Base-by-base conservation (phyloP, 2,888 invertebrate species). In the Eupeodes latifasciatus region DNA sequence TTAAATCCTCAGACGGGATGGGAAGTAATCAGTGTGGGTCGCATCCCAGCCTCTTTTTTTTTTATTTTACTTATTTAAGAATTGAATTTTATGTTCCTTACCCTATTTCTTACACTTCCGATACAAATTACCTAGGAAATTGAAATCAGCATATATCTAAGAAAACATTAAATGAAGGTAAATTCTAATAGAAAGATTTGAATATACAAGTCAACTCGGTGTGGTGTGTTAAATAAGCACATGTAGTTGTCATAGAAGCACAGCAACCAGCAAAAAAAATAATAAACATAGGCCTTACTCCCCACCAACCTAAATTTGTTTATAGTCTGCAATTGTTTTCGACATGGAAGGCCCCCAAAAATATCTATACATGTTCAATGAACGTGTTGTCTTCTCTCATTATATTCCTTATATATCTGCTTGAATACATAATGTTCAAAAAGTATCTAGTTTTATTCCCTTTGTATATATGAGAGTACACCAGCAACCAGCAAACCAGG, bases 71-170 rank as follows among this genome's bases (percentile, higher is more conserved):
- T 27, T 27, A 27, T 27, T 27, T 27, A 27, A 27, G 27, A 27
- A 27, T 27, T 27, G 2, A 27, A 27, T 27, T 27, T 1, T 27
- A 27, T 40, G 40, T 40, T 9, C 1, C 5, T 40, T 47, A 2
- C 2, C 2, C 10, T 34, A 59, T 4, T 36, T 59, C 66, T 7
- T 14, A 14, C 47, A 66, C 47, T 66, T 66, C 66, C 66, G 12
- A 47, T 47, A 66, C 19, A 66, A 47, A 66, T 66, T 47, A 66
- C 47, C 27, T 7, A 47, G 66, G 66, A 66, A 47, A 66, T 66
- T 66, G 66, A 66, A 66, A 27, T 66, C 47, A 66, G 66, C 66
- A 47, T 27, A 66, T 7, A 49, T 49, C 66, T 27, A 66, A 47
- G 5, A 10, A 14, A 36, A 62, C 61, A 62, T 62, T 16, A 62